A percentile compares a stretch with the other conserved stretches of the same genome.
These are phyloP conservation scores for Drosophila tripunctata DNA, from an alignment of 2,888 invertebrate species.

Conservation along the genomic window DNA sequence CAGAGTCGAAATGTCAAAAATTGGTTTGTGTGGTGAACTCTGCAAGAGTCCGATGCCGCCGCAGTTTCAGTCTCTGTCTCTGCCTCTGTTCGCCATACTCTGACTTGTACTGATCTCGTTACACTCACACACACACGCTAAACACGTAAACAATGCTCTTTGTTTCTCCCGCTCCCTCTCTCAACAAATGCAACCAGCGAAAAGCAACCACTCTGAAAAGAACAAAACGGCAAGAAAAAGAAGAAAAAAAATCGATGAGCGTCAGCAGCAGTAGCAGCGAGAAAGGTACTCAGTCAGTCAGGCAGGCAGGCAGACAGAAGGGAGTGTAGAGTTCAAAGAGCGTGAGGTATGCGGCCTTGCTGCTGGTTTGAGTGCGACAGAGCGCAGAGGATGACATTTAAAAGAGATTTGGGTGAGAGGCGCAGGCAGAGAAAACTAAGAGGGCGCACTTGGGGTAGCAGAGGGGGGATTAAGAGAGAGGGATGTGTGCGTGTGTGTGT, in stretches of 20 bases:
- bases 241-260: constrained; percentile 68
- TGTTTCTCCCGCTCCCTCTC: constrained; percentile 76
- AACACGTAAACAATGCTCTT: constrained; percentile 69
- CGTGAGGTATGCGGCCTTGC: constrained; percentile 54
- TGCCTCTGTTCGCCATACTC: constrained; percentile 45
- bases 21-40: constrained; percentile 63
- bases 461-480: constrained; percentile 29
- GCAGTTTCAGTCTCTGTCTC: constrained; percentile 16
- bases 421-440: constrained; percentile 24
- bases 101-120: constrained; percentile 68
- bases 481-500: no score
- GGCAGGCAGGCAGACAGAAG: constrained; percentile 28
- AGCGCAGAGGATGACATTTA: constrained; percentile 65
- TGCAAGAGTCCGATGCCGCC: constrained; percentile 77
- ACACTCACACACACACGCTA: constrained; percentile 69
- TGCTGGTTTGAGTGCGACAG: constrained; percentile 54
- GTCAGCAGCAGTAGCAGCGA: constrained; percentile 29
- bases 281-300: not conserved
- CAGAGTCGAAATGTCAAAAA: constrained; percentile 77
- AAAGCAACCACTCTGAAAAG: constrained; percentile 67
- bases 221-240: no score
- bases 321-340: constrained; percentile 73
- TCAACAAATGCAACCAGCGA: constrained; percentile 58
- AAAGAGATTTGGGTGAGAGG: constrained; percentile 68
- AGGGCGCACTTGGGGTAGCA: not conserved